Evolutionary conservation across 1,140 invertebrate genomes (phyloP), one percentile per base, ranked within the genome.

Genomic region (Lepidotrigona ventralis): DNA sequence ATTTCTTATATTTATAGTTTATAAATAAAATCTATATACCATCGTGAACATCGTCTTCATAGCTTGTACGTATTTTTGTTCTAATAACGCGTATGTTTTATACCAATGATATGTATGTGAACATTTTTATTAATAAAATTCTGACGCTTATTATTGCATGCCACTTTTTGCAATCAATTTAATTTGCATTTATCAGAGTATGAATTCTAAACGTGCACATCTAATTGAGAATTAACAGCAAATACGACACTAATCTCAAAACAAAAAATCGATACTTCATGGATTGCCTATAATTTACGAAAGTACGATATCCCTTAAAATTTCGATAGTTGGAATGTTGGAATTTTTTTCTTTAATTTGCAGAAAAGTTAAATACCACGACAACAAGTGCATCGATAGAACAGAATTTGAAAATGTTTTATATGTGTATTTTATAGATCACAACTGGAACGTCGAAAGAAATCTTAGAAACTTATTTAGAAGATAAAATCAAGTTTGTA

Each of bases 111-210:
- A 80, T 91, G 86, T 91, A 89, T 89, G 66, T 63, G 72, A 88
- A 87, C 70, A 88, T 82, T 90, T 91, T 89, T 88, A 88, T 89
- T 91, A 91, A 91, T 91, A 91, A 91, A 91, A 91, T 87, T 73
- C 74, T 70, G 74, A 80, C 26, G 79, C 70, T 81, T 86, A 80
- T 51, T 51, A 54, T 33, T 29, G 29, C n/a, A 39, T 76, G 72
- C 46, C 39, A 66, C 51, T 76, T 54, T 66, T 1, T 56, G 17
- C 23, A 6, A 5, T 23, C 63, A 66, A 21, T 54, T 15, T 39
- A 51, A 64, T 26, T 53, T 53, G 6, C 39, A 46, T 46, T 5
- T 29, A 17, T 11, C 54, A 29, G 0, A 14, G 29, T 73, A 29
- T 15, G 17, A 21, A 19, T n/a, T 53, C 63, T 46, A n/a, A 19